Evolutionary conservation across 92 coral and sea anemone genomes (phyloP).

Genomic region (Palythoa grandiflora): DNA sequence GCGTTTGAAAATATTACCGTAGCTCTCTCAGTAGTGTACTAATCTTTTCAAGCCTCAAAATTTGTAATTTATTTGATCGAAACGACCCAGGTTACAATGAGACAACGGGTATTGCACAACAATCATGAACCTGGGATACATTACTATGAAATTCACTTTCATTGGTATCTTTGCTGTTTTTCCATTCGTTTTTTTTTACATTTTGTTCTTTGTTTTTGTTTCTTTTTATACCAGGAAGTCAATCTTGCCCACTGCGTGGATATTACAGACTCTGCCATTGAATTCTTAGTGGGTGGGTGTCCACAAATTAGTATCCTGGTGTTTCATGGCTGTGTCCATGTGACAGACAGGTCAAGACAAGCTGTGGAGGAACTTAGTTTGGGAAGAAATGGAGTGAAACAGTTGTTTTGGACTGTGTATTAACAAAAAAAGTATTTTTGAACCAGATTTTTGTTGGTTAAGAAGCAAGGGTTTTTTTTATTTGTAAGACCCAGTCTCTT

Average conservation of each 20-base stretch:
- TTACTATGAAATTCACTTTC: too few relatives aligned
- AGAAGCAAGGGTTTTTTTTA: too few relatives aligned
- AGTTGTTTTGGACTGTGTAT: slow-evolving; percentile 96
- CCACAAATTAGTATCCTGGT: slow-evolving; percentile 82
- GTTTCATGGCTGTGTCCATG: slow-evolving; percentile 88
- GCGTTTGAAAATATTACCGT: too few relatives aligned
- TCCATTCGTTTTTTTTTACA: background rate
- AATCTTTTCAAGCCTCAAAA: too few relatives aligned
- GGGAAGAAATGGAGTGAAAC: slow-evolving; percentile 76
- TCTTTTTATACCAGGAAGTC: slow-evolving; percentile 69
- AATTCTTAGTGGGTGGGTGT: slow-evolving; percentile 77
- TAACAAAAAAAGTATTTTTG: slow-evolving; percentile 4
- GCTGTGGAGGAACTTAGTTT: slow-evolving; percentile 81
- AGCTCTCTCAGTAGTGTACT: too few relatives aligned
- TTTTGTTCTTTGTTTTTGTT: background rate
- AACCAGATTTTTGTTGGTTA: too few relatives aligned
- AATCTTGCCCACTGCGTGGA: slow-evolving; percentile 85
- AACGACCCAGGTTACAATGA: too few relatives aligned
- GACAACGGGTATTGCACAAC: too few relatives aligned
- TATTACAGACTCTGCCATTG: slow-evolving; percentile 78
- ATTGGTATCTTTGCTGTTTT: background rate
- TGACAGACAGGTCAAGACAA: slow-evolving; percentile 89
- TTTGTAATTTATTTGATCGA: too few relatives aligned
- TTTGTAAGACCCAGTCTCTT: too few relatives aligned
- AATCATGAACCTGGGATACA: too few relatives aligned